A percentile compares a stretch with the other conserved stretches of the same genome.
Evolutionary conservation across 53 echinoderm and acorn worm genomes (phyloP).

Genomic region (Echinarachnius parma): DNA sequence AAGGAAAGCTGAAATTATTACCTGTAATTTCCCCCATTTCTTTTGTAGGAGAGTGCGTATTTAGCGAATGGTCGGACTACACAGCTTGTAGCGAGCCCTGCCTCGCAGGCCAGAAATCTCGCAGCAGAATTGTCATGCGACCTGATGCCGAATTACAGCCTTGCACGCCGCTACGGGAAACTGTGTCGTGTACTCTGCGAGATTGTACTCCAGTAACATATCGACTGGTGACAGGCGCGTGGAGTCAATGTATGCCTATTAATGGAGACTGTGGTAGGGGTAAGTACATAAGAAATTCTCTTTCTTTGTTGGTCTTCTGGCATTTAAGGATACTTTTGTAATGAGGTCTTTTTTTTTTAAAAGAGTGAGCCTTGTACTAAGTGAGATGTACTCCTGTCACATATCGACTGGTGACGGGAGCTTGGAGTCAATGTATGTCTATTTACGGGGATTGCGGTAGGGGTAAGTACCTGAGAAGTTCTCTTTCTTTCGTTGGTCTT

Average conservation of each 20-base stretch:
- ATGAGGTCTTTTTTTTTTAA: too few species aligned
- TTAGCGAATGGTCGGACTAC: constrained; percentile 72
- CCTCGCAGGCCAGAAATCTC: constrained; percentile 59
- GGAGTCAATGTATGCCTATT: constrained; percentile 69
- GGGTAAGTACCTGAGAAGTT: too few species aligned
- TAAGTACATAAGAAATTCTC: too few species aligned
- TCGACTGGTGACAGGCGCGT: constrained; percentile 61
- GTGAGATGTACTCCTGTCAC: constrained; percentile 47
- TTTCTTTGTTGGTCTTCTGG: too few species aligned
- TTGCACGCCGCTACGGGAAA: constrained; percentile 60
- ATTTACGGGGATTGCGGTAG: constrained; percentile 81
- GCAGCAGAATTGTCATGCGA: constrained; percentile 68
- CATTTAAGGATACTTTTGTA: too few species aligned
- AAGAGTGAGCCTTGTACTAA: constrained; percentile 52
- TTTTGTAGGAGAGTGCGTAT: constrained; percentile 79
- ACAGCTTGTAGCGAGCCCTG: constrained; percentile 68
- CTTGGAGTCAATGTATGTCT: constrained; percentile 75
- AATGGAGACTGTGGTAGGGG: constrained; percentile 91
- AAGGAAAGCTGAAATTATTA: too few species aligned
- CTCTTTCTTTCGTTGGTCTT: too few species aligned
- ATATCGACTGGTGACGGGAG: constrained; percentile 58
- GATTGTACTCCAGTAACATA: constrained; percentile 49
- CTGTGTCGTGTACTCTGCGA: constrained; percentile 47
- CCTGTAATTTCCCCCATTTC: too few species aligned
- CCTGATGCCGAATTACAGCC: constrained; percentile 56